phyloP scores from a whole-genome alignment of 2,113 vertebrate species.

The Rhea americana region DNA sequence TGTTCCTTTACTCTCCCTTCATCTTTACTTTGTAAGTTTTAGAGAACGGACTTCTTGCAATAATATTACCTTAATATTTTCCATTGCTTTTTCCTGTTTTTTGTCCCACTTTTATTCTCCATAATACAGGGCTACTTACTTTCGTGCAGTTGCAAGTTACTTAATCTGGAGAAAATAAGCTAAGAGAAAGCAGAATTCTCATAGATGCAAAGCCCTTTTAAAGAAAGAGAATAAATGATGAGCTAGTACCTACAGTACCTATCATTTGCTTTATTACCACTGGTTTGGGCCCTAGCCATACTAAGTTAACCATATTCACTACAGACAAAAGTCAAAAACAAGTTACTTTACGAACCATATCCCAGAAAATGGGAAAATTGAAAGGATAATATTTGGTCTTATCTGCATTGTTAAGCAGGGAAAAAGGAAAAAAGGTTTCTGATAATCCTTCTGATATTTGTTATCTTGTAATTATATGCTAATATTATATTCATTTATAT shows the following conservation, averaged over 20 bases:
- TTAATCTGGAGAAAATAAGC: not conserved
- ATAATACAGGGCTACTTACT: not conserved
- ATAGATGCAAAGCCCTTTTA: not conserved
- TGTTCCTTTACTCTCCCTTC: not conserved
- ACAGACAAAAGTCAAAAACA: not conserved
- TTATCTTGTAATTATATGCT: not conserved
- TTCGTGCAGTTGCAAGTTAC: not conserved
- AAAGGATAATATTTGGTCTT: not conserved
- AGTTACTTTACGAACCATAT: not conserved
- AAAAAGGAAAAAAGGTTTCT: not conserved
- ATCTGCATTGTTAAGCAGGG: not conserved
- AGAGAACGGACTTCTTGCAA: not conserved
- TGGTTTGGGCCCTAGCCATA: not conserved
- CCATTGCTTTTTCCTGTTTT: not conserved
- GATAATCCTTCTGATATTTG: not conserved
- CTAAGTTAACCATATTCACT: not conserved
- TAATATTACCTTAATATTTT: not conserved
- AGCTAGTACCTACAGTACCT: not conserved
- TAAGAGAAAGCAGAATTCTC: not conserved
- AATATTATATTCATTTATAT: not conserved
- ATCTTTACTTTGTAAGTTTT: not conserved
- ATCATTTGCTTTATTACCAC: not conserved
- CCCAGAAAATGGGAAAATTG: not conserved
- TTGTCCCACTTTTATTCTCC: not conserved
- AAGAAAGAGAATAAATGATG: not conserved